Conservation (phyloP, 2,113 vertebrate species). For the Heterochromis multidens region DNA sequence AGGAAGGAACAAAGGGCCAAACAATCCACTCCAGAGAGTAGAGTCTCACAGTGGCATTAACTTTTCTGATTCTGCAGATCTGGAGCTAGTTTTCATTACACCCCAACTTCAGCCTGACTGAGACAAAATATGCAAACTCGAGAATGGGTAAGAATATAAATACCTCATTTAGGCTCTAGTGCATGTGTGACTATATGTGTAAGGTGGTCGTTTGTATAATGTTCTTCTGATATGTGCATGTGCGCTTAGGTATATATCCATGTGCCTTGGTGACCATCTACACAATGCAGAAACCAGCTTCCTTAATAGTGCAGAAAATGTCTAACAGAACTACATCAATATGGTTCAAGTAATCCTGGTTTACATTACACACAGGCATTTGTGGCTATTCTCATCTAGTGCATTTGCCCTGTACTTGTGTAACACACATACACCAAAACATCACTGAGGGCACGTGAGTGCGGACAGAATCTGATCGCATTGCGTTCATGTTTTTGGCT, state of each 20-base stretch:
- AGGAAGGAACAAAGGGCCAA: constrained; percentile 4
- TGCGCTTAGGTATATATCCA: constrained; percentile 8
- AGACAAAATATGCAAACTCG: constrained; percentile 16
- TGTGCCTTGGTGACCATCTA: constrained; percentile 16
- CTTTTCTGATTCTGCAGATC: constrained; percentile 1
- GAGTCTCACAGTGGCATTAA: constrained; percentile 41
- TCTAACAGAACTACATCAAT: constrained; percentile 9
- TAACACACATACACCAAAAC: background rate
- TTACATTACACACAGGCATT: constrained; percentile 20
- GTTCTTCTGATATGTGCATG: background rate
- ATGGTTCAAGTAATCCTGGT: constrained; percentile 56
- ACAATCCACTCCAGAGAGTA: background rate
- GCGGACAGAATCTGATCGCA: constrained; percentile 28
- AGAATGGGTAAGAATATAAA: constrained; percentile 24
- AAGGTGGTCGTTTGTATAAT: background rate
- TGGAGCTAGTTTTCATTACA: constrained; percentile 4
- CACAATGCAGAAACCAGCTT: constrained; percentile 15
- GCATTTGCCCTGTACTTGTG: background rate
- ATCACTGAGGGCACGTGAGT: background rate
- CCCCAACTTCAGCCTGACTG: background rate
- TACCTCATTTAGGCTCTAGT: constrained; percentile 52
- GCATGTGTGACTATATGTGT: constrained; percentile 35
- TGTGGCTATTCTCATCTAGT: constrained; percentile 18
- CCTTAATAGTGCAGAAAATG: constrained; percentile 49
- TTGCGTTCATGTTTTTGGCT: constrained; percentile 67